Conservation (phyloP, 1,140 invertebrate species). For the Solenopsis fugax region DNA sequence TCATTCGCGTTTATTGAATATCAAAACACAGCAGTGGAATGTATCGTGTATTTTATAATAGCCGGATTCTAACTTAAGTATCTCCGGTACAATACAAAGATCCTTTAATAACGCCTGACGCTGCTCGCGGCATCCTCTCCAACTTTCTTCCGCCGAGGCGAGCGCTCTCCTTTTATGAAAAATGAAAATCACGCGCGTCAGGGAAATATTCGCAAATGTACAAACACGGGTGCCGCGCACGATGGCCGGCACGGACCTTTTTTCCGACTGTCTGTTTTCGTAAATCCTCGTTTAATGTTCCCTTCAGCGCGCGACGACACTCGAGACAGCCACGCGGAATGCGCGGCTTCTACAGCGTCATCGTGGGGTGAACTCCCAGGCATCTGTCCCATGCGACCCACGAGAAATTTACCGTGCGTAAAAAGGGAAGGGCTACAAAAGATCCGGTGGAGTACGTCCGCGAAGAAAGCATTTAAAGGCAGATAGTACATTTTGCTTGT, state of each 20-base stretch:
- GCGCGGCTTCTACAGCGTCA: constrained; percentile 49
- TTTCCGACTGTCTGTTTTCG: constrained; percentile 54
- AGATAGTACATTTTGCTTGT: neutral
- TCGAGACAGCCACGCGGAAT: constrained; percentile 37
- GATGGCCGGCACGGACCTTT: constrained; percentile 45
- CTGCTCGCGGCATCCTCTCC: neutral
- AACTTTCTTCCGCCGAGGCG: neutral
- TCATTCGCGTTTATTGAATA: neutral
- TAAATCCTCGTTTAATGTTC: constrained; percentile 63
- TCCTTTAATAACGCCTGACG: constrained; percentile 36
- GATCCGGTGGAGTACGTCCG: constrained; percentile 11
- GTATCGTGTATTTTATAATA: neutral
- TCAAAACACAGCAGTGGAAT: neutral
- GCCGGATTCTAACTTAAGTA: neutral
- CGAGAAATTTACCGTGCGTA: constrained; percentile 46
- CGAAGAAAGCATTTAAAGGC: constrained; percentile 43
- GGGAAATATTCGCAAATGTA: constrained; percentile 49
- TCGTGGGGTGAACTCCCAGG: constrained; percentile 39
- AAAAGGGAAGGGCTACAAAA: constrained; percentile 26
- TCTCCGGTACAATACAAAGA: neutral
- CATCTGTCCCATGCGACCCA: constrained; percentile 34
- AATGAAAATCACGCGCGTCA: constrained; percentile 57
- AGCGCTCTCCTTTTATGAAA: constrained; percentile 33
- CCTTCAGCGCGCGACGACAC: constrained; percentile 40
- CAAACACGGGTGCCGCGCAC: constrained; percentile 9